Evolutionary conservation across 2,797 vertebrate genomes (phyloP).

Genomic region (Salarias fasciatus): DNA sequence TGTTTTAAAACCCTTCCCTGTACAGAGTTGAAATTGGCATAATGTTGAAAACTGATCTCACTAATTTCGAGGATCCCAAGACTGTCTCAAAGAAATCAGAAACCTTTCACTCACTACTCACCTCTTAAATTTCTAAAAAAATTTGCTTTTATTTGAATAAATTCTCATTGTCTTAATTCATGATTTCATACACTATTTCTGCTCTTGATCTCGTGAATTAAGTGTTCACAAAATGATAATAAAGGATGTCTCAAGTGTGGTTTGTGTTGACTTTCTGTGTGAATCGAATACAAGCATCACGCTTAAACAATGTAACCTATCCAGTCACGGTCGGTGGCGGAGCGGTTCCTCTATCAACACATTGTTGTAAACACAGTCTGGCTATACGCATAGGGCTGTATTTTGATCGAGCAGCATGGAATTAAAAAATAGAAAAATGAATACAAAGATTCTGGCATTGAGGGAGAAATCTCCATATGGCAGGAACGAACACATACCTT

Average conservation of each 20-base stretch:
- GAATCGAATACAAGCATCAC: background rate
- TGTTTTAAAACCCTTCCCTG: background rate
- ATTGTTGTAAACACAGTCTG: no score
- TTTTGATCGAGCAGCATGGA: no score
- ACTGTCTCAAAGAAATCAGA: constrained; percentile 30
- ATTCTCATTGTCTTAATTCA: no score
- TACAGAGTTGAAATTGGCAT: background rate
- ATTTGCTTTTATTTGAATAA: constrained; percentile 22
- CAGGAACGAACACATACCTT: no score
- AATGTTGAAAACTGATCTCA: constrained; percentile 12
- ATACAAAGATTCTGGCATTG: no score
- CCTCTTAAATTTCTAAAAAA: constrained; percentile 9
- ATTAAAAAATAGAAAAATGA: no score
- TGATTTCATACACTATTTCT: no score
- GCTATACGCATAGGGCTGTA: no score
- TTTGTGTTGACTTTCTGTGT: background rate
- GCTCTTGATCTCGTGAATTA: background rate
- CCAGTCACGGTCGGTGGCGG: constrained; percentile 1
- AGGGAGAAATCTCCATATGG: no score
- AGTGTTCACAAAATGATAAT: background rate
- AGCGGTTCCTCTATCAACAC: no score
- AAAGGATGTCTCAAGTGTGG: background rate
- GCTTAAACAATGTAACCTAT: background rate
- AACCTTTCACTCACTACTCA: constrained; percentile 16
- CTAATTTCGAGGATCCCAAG: no score